Evolutionary conservation across 2,888 invertebrate genomes (phyloP).

Genomic region (Acleris literana): DNA sequence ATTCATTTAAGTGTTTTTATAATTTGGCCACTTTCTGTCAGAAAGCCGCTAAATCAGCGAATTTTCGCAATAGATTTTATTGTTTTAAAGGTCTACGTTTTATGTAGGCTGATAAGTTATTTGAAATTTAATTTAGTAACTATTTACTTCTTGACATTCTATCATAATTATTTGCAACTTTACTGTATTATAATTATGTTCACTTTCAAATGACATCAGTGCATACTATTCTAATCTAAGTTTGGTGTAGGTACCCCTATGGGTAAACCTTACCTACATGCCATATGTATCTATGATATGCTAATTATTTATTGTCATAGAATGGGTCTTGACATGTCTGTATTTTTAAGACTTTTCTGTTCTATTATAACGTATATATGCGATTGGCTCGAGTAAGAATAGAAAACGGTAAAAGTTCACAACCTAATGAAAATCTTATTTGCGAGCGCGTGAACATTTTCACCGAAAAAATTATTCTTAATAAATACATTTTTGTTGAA

Average conservation of each 20-base stretch:
- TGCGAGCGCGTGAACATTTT: slow-evolving; percentile 33
- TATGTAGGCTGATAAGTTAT: slow-evolving; percentile 78
- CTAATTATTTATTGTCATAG: slow-evolving; percentile 30
- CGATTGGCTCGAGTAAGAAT: slow-evolving; percentile 21
- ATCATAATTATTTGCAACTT: slow-evolving; percentile 29
- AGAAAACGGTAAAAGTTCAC: slow-evolving; percentile 11
- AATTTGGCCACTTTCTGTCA: slow-evolving; percentile 36
- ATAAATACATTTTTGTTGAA: slow-evolving; percentile 62
- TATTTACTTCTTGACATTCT: slow-evolving; percentile 29
- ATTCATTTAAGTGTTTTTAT: slow-evolving; percentile 25
- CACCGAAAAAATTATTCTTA: slow-evolving; percentile 70
- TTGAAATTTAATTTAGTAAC: slow-evolving; percentile 59
- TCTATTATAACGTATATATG: slow-evolving; percentile 1
- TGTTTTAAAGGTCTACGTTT: slow-evolving; percentile 69
- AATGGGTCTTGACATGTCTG: slow-evolving; percentile 15
- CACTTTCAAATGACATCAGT: slow-evolving; percentile 43
- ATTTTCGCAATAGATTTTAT: slow-evolving; percentile 24
- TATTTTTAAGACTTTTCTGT: slow-evolving; percentile 14
- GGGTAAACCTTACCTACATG: slow-evolving; percentile 29
- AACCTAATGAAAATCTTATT: slow-evolving; percentile 1
- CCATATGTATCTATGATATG: slow-evolving; percentile 18
- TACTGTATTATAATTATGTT: slow-evolving; percentile 40
- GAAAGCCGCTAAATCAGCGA: slow-evolving; percentile 35
- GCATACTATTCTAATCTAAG: slow-evolving; percentile 40
- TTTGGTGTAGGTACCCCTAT: slow-evolving; percentile 21